Evolutionary conservation across 2,113 vertebrate species (phyloP).

Genomic region (Sitta europaea): DNA sequence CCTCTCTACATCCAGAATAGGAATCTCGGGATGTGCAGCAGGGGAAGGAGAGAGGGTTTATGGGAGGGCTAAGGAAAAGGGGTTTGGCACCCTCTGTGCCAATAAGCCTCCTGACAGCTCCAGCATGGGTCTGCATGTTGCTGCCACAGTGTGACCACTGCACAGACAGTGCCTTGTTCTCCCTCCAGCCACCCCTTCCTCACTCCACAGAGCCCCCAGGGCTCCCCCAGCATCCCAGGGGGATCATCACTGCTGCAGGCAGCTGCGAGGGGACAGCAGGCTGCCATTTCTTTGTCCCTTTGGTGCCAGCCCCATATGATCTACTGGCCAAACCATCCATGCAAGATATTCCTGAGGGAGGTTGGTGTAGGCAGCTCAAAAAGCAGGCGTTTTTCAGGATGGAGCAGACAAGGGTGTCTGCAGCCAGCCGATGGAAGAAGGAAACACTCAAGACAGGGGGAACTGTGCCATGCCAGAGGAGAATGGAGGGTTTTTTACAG

Average conservation of each 20-base stretch:
- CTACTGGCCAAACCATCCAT: background rate
- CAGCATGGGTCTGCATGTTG: background rate
- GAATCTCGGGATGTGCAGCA: background rate
- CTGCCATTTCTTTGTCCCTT: background rate
- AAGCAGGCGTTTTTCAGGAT: background rate
- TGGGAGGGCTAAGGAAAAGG: background rate
- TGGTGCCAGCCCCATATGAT: background rate
- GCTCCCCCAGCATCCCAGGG: fast-evolving
- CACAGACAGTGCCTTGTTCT: background rate
- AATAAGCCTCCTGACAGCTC: background rate
- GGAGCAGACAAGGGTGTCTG: fast-evolving
- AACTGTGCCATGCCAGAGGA: background rate
- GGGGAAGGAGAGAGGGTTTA: background rate
- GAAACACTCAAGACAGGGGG: background rate
- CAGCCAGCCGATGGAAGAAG: fast-evolving
- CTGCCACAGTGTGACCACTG: background rate
- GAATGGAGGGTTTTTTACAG: background rate
- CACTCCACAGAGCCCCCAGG: background rate
- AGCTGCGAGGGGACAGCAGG: background rate
- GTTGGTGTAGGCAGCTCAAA: background rate
- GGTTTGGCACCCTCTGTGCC: background rate
- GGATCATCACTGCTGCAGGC: fast-evolving
- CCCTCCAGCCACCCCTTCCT: background rate
- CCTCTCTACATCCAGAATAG: background rate
- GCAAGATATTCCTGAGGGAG: background rate